phyloP scores from a whole-genome alignment of 2,113 vertebrate species.

The Ciconia maguari region DNA sequence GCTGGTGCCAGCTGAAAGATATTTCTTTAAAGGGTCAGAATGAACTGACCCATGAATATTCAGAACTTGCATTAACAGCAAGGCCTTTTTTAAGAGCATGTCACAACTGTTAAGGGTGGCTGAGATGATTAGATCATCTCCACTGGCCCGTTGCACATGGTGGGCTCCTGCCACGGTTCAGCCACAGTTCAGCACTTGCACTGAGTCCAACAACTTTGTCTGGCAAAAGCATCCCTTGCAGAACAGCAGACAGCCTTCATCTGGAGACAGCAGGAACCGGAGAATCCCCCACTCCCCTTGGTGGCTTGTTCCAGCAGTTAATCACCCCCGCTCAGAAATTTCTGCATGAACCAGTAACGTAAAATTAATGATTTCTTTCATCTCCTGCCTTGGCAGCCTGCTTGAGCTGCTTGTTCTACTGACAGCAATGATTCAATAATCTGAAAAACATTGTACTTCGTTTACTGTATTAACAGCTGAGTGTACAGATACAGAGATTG shows the following conservation, averaged over 20 bases:
- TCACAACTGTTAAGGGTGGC: background rate
- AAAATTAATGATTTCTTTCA: slow-evolving; percentile 28
- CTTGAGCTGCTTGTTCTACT: slow-evolving; percentile 9
- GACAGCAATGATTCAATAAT: slow-evolving; percentile 24
- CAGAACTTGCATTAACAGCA: background rate
- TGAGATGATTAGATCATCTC: background rate
- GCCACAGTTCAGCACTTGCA: background rate
- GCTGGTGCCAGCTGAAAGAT: background rate
- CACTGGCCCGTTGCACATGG: background rate
- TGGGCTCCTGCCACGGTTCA: background rate
- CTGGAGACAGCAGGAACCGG: background rate
- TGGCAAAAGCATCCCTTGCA: background rate
- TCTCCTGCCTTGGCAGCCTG: slow-evolving; percentile 9
- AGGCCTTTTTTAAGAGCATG: background rate
- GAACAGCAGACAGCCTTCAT: background rate
- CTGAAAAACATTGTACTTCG: background rate
- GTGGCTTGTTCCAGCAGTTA: background rate
- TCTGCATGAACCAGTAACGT: background rate
- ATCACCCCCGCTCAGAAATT: background rate
- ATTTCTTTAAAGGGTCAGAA: background rate
- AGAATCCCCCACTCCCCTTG: background rate
- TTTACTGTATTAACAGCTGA: slow-evolving; percentile 36
- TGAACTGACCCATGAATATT: background rate
- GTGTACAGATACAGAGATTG: background rate
- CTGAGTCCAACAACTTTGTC: background rate